A percentile compares a stretch with the other conserved stretches of the same genome.
phyloP scores from a whole-genome alignment of 2,888 invertebrate genomes.

The Lingula anatina region DNA sequence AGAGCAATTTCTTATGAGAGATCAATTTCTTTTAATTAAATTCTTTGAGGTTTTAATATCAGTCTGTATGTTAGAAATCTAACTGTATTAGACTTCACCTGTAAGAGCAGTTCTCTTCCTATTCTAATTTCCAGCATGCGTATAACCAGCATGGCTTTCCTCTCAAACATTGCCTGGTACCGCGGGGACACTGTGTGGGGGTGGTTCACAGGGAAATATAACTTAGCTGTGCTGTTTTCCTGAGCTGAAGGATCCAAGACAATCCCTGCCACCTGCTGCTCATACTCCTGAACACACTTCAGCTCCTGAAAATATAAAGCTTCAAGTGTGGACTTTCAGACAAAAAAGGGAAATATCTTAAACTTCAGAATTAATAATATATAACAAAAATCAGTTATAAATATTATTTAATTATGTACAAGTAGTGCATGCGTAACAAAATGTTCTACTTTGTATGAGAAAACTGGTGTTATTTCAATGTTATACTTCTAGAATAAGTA shows the following conservation, averaged over 20 bases:
- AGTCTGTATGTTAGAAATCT: neutral
- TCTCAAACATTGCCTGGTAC: slow-evolving; percentile 83
- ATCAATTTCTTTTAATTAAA: no score
- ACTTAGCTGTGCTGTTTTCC: slow-evolving; percentile 6
- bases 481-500: no score
- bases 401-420: no score
- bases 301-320: slow-evolving; percentile 71
- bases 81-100: slow-evolving; percentile 62
- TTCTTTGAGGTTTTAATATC: neutral
- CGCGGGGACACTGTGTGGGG: slow-evolving; percentile 68
- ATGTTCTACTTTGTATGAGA: no score
- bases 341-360: slow-evolving; percentile 1
- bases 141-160: slow-evolving; percentile 90
- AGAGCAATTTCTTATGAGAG: no score
- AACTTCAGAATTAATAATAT: slow-evolving; percentile 3
- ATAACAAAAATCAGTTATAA: no score
- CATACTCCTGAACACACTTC: slow-evolving; percentile 79
- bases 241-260: slow-evolving; percentile 76
- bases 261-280: slow-evolving; percentile 80
- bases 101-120: slow-evolving; percentile 86
- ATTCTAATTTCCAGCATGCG: slow-evolving; percentile 95
- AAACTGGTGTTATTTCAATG: no score
- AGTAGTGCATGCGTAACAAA: no score
- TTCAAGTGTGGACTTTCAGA: neutral
- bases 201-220: slow-evolving; percentile 67